Evolutionary conservation across 1,140 invertebrate genomes (phyloP).

Genomic region (Papilio helenus): DNA sequence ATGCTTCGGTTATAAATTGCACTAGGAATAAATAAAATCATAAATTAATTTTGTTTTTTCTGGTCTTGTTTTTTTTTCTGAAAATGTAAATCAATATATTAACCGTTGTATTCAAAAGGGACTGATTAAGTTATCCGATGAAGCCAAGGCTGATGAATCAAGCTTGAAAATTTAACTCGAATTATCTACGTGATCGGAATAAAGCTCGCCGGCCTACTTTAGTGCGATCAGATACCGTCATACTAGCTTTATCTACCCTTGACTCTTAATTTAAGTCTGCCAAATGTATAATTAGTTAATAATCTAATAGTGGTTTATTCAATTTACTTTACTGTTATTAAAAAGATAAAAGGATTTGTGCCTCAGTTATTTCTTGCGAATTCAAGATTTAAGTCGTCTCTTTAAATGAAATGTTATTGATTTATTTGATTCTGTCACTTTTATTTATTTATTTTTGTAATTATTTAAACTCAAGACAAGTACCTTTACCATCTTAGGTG

Average conservation of each 20-base stretch:
- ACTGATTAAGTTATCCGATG: constrained; percentile 68
- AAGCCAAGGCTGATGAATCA: constrained; percentile 63
- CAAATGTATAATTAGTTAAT: constrained; percentile 10
- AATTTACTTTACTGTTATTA: not conserved
- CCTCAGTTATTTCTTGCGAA: too few species aligned
- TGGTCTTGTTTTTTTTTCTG: not conserved
- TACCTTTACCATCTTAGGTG: too few species aligned
- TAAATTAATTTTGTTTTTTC: too few species aligned
- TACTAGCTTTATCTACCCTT: constrained; percentile 31
- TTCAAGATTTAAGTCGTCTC: too few species aligned
- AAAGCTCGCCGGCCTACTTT: constrained; percentile 52
- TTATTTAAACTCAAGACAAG: too few species aligned
- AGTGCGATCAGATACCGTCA: constrained; percentile 63
- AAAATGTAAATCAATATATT: constrained; percentile 45
- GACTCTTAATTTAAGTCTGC: not conserved
- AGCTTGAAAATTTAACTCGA: constrained; percentile 64
- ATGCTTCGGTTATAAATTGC: too few species aligned
- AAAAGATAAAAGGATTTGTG: too few species aligned
- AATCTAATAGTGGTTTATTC: not conserved
- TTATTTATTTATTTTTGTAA: too few species aligned
- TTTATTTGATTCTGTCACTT: too few species aligned
- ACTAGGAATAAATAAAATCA: too few species aligned
- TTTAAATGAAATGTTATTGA: too few species aligned
- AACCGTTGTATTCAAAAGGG: constrained; percentile 62
- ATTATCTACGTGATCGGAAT: constrained; percentile 71